Evolutionary conservation across 30 jellyfish, hydroid and myxozoan genomes (phyloP), one percentile per base, ranked within the genome.

Genomic region (Rhopilema esculentum): DNA sequence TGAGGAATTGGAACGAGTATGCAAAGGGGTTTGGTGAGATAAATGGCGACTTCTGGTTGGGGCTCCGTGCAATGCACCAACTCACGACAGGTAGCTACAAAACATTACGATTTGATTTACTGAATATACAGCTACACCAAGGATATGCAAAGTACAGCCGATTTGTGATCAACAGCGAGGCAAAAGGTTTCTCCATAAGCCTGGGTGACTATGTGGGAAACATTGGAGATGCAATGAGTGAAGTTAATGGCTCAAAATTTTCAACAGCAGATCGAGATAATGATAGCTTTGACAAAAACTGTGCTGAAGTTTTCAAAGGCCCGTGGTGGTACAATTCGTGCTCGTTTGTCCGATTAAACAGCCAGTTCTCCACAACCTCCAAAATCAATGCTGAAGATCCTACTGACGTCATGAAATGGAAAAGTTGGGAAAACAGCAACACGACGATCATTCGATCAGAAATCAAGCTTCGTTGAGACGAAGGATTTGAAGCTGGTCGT

Each of bases 11-110:
- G 88, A 67, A 1, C 31, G 88, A 26, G 30, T 78, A 80, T 25
- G 82, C 29, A 40, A 25, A 16, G 20, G 90, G 90, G 15, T 80
- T 80, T 22, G 90, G 90, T 29, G 62, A 66, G 23, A 24, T 50
- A 24, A 61, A 27, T 19, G 90, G 83, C 61, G 69, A 50, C 65
- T 69, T 64, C 26, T 80, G 90, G 90, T 62, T 80, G 57, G 90
- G 90, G 19, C 72, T 80, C n/a, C 74, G 66, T 27, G 75, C 90
- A 19, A 66, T 80, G 57, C 90, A 80, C 74, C 73, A 80, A 1
- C 66, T 66, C 33, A 66, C 82, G 23, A 80, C 64, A 33, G 27
- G 23, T 19, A 26, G 80, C 29, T 0, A 78, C 31, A 75, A 16
- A 1, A 78, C 88, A 25, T 24, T 78, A 0, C 68, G 80, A 30